A percentile compares a stretch with the other conserved stretches of the same genome.
Conservation (phyloP, 2,113 vertebrate species). For the Rostratula benghalensis region DNA sequence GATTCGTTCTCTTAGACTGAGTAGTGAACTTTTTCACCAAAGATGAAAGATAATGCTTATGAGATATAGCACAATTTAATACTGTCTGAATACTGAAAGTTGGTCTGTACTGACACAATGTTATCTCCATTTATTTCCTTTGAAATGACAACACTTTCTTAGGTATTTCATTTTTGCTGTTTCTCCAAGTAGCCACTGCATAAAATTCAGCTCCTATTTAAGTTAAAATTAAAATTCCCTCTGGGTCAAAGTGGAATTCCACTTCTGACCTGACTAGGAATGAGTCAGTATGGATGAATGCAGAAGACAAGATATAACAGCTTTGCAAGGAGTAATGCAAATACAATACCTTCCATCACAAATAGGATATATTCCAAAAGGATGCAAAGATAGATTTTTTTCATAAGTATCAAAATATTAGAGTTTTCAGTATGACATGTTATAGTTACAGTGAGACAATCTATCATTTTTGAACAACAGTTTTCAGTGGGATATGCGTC, state of each 20-base stretch:
- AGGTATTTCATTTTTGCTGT: neutral
- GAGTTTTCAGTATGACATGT: neutral
- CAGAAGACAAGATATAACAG: neutral
- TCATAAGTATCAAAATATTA: neutral
- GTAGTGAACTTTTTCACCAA: neutral
- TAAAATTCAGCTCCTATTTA: neutral
- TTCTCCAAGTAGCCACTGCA: neutral
- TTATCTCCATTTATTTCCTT: neutral
- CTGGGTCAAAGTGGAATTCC: neutral
- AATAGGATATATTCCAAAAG: neutral
- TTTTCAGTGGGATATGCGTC: neutral
- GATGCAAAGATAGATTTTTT: neutral
- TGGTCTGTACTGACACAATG: neutral
- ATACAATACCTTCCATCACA: neutral
- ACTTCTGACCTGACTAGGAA: neutral
- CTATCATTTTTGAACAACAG: neutral
- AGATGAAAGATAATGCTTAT: neutral
- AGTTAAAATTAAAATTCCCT: neutral
- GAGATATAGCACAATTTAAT: neutral
- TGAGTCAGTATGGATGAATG: neutral
- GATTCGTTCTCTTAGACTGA: neutral
- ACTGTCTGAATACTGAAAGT: neutral
- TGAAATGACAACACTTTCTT: neutral
- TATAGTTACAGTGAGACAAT: neutral
- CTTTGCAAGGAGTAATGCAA: neutral